phyloP scores from a whole-genome alignment of 2,113 vertebrate genomes.

The Ctenomys sociabilis region DNA sequence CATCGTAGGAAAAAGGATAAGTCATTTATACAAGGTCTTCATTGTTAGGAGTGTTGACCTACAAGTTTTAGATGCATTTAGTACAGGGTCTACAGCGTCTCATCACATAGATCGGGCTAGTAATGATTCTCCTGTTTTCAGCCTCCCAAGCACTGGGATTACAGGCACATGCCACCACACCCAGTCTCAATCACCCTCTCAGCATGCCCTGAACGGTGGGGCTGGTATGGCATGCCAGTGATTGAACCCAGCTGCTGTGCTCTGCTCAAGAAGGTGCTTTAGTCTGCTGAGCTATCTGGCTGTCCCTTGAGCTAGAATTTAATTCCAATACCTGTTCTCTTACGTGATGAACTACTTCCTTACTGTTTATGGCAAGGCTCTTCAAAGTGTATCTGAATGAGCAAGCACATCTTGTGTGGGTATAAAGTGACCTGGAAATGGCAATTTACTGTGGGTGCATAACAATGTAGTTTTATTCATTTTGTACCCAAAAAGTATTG shows the following conservation, averaged over 20 bases:
- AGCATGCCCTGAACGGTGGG: too few species aligned
- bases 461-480: conserved; percentile 48
- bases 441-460: conserved; percentile 9
- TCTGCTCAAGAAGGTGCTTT: too few species aligned
- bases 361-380: background rate
- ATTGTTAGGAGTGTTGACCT: background rate
- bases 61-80: background rate
- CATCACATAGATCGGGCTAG: too few species aligned
- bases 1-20: background rate
- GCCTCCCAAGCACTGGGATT: too few species aligned
- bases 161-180: too few species aligned
- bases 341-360: background rate
- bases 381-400: conserved; percentile 41
- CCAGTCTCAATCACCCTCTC: too few species aligned
- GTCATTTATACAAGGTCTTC: background rate
- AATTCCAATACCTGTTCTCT: background rate
- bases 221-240: too few species aligned
- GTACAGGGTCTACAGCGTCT: too few species aligned
- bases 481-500: conserved; percentile 49
- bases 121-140: too few species aligned
- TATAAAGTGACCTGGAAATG: conserved; percentile 35
- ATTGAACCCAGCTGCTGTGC: too few species aligned
- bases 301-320: background rate
- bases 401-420: conserved; percentile 20
- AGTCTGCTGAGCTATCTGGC: too few species aligned